These are phyloP conservation scores for Coranthus polyacanthus DNA, from an alignment of 2,797 vertebrate genomes.

Conservation along the genomic window DNA sequence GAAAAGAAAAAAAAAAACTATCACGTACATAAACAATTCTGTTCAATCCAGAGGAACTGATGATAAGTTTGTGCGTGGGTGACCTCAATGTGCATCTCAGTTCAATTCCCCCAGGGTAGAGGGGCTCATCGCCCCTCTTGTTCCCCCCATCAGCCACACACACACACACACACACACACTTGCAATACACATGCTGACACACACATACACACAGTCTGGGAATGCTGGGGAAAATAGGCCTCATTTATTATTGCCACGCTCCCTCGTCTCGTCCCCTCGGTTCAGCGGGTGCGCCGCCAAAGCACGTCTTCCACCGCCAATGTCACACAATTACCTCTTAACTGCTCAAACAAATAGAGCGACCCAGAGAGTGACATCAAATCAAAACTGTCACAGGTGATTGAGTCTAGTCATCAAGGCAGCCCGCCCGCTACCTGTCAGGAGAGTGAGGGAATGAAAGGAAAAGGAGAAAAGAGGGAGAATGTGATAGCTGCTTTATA, in stretches of 20 bases:
- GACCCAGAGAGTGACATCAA: conserved; percentile 97
- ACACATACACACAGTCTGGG: conserved; percentile 63
- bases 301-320: conserved; percentile 90
- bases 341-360: conserved; percentile 99
- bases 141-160: conserved; percentile 63
- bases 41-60: conserved; percentile 66
- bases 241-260: conserved; percentile 90
- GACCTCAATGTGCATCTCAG: conserved; percentile 82
- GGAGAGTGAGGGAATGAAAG: conserved; percentile 76
- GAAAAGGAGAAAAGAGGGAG: conserved; percentile 74
- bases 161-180: conserved; percentile 36
- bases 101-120: conserved; percentile 79
- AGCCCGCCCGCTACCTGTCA: conserved; percentile 86
- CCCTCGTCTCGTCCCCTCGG: conserved; percentile 81
- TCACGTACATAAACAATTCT: conserved; percentile 61
- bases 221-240: conserved; percentile 84
- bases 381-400: conserved; percentile 99
- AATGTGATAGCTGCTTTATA: conserved; percentile 88
- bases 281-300: conserved; percentile 84
- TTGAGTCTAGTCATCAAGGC: conserved; percentile 98
- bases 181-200: conserved; percentile 33
- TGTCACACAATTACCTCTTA: conserved; percentile 99
- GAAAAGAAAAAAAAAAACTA: conserved; percentile 13
- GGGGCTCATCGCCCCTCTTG: conserved; percentile 76
- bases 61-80: conserved; percentile 66